A percentile compares a stretch with the other conserved stretches of the same genome.
phyloP scores from a whole-genome alignment of 1,140 invertebrate species.

The Daktulosphaira vitifoliae region DNA sequence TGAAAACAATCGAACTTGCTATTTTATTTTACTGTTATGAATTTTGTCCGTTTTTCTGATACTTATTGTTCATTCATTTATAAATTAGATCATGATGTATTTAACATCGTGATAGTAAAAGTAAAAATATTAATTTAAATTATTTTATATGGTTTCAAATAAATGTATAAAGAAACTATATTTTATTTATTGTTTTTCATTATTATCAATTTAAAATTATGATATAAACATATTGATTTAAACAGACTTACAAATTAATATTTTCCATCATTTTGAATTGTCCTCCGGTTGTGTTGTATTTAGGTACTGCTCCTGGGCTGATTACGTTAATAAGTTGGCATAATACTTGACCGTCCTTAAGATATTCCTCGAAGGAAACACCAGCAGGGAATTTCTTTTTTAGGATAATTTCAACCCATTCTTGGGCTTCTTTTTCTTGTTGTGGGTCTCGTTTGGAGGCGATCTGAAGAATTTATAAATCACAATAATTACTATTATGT shows the following conservation, averaged over 20 bases:
- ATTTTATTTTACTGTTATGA: no score
- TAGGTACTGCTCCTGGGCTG: slow-evolving; percentile 66
- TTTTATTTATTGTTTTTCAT: no score
- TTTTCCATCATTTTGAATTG: slow-evolving; percentile 96
- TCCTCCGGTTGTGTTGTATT: slow-evolving; percentile 79
- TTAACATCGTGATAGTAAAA: no score
- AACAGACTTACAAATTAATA: slow-evolving; percentile 63
- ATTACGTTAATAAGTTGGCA: slow-evolving; percentile 88
- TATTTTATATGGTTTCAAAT: no score
- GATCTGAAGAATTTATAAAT: slow-evolving; percentile 50
- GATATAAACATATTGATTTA: no score
- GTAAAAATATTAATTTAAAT: no score
- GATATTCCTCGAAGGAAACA: slow-evolving; percentile 61
- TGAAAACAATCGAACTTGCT: no score
- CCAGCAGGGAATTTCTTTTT: slow-evolving; percentile 64
- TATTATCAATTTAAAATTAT: no score
- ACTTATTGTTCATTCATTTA: no score
- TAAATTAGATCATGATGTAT: no score
- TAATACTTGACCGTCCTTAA: slow-evolving; percentile 77
- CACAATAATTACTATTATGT: neutral
- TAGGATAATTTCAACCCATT: slow-evolving; percentile 78
- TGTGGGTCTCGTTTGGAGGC: slow-evolving; percentile 74
- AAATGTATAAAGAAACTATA: no score
- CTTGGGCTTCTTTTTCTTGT: slow-evolving; percentile 70
- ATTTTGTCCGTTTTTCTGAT: no score